phyloP scores from a whole-genome alignment of 2,797 vertebrate species.

The Sarcoramphus papa region DNA sequence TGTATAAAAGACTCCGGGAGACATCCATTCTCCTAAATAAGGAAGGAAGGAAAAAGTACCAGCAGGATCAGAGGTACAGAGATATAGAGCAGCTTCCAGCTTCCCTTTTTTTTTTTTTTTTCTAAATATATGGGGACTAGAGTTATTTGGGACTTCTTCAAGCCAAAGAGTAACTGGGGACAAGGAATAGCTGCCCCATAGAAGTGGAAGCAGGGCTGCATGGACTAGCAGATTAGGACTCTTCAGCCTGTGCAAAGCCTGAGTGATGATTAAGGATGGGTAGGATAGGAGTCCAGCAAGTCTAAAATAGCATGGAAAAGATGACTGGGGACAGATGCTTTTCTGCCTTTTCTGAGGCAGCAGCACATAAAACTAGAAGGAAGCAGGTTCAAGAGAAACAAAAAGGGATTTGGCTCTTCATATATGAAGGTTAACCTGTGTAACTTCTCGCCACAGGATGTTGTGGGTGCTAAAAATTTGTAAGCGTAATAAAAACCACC shows the following conservation, averaged over 20 bases:
- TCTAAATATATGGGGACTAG: too few species aligned
- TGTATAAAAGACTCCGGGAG: not conserved
- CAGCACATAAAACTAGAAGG: not conserved
- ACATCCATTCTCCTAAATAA: not conserved
- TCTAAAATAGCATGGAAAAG: not conserved
- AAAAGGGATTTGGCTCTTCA: not conserved
- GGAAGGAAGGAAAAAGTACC: not conserved
- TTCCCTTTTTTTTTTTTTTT: not conserved
- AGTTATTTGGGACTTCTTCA: not conserved
- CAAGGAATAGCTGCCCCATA: fast-evolving
- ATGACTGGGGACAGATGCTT: not conserved
- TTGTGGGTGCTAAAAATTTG: not conserved
- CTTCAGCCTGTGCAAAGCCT: not conserved
- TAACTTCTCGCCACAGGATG: not conserved
- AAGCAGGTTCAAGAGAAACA: not conserved
- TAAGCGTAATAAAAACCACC: not conserved
- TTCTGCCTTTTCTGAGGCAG: not conserved
- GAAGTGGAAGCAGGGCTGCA: not conserved
- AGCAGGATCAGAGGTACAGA: not conserved
- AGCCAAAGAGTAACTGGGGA: not conserved
- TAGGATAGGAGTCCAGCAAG: not conserved
- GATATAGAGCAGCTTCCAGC: not conserved
- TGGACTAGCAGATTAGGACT: not conserved
- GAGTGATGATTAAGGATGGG: not conserved
- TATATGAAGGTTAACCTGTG: not conserved